Percentiles rank a stretch among this genome's conserved stretches.
These are phyloP conservation scores for Istiophorus platypterus DNA, from an alignment of 2,113 vertebrate species.

Conservation along the genomic window DNA sequence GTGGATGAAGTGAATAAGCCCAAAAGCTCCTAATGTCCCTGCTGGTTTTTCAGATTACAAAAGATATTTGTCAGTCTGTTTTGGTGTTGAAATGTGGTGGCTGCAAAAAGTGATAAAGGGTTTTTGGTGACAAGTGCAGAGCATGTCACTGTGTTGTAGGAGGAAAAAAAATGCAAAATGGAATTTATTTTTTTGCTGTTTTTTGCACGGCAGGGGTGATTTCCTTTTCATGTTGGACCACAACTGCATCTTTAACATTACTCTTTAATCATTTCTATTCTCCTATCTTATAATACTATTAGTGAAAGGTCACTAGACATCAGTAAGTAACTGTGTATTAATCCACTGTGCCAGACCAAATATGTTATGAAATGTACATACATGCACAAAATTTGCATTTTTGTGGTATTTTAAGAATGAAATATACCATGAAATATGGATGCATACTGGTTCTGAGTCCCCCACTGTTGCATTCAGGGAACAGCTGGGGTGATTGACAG, in stretches of 20 bases:
- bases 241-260: slow-evolving; percentile 15
- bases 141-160: neutral
- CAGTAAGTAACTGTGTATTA: neutral
- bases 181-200: neutral
- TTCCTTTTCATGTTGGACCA: neutral
- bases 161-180: neutral
- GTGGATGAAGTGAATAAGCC: slow-evolving; percentile 62
- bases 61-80: slow-evolving; percentile 58
- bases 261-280: neutral
- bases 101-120: slow-evolving; percentile 43
- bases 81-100: slow-evolving; percentile 3
- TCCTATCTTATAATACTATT: neutral
- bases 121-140: slow-evolving; percentile 24
- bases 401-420: slow-evolving; percentile 44
- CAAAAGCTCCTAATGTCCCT: slow-evolving; percentile 51
- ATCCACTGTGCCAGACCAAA: neutral
- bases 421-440: slow-evolving; percentile 54
- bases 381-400: slow-evolving; percentile 32
- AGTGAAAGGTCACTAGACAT: slow-evolving; percentile 6
- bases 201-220: neutral
- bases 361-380: neutral
- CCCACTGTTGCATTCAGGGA: slow-evolving; percentile 39
- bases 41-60: slow-evolving; percentile 57
- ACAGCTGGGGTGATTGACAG: slow-evolving; percentile 68
- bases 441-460: slow-evolving; percentile 14